Base-by-base conservation (phyloP, 2,888 invertebrate species). In the Toxonevra muliebris region DNA sequence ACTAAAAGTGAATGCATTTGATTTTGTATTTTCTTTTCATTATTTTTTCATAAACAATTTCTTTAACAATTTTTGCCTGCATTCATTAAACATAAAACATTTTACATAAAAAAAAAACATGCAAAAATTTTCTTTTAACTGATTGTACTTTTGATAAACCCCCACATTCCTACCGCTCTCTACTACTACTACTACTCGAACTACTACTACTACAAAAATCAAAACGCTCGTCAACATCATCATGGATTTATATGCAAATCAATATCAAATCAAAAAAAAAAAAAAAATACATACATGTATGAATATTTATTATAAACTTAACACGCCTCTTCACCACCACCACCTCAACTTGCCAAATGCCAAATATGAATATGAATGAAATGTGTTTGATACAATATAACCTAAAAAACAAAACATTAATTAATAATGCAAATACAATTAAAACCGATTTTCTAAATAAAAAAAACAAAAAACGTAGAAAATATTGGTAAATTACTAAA, bases 401-500 rank as follows among this genome's bases (percentile, higher is more conserved):
- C 62, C 69, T 76, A 61, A 61, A 67, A 65, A 69, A 60, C 65
- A 66, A 65, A 69, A 68, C 60, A 20, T 55, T 63, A 70, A 42
- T 55, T 72, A 71, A 72, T 66, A 68, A 66, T 61, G 61, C 17
- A 67, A 68, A 69, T 65, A 65, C 58, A 73, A 72, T 57, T 62
- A 55, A 74, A 72, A 67, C 67, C 65, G 62, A 72, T 69, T 53
- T 67, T 67, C 59, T 67, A 64, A 72, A 75, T 69, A 72, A 73
- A 76, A 76, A 64, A 72, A 75, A 70, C 72, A 73, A 76, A 76
- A 75, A 77, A 75, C 77, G 77, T 80, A 82, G 82, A 82, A 80
- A 82, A 82, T 76, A 79, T 82, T 79, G 82, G 82, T 82, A 82
- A 82, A 81, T 80, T 76, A 73, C 69, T 65, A 69, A 70, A 70